phyloP scores from a whole-genome alignment of 1,140 invertebrate genomes.

The Holcopasites calliopsidis region DNA sequence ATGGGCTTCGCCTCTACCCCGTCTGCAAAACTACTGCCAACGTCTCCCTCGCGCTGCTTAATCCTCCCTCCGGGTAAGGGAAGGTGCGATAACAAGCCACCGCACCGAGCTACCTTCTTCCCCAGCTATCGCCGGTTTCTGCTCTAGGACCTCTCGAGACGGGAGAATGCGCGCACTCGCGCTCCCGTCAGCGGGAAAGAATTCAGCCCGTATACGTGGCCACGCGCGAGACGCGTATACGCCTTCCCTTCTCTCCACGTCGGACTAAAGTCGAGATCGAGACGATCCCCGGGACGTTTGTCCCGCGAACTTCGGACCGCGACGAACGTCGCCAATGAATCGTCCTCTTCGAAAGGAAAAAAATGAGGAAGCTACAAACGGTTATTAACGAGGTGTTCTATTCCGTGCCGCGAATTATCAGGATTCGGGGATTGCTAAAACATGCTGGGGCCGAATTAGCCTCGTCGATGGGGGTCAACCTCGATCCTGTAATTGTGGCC shows the following conservation, averaged over 20 bases:
- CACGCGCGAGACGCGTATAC: background rate
- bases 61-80: constrained; percentile 40
- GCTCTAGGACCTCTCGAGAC: constrained; percentile 69
- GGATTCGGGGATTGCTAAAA: constrained; percentile 31
- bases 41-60: constrained; percentile 34
- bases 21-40: constrained; percentile 23
- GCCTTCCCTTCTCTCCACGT: background rate
- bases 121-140: constrained; percentile 62
- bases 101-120: constrained; percentile 56
- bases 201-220: constrained; percentile 45
- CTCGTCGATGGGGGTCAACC: constrained; percentile 44
- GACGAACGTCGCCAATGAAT: constrained; percentile 8
- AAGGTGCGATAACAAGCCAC: constrained; percentile 71
- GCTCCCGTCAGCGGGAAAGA: constrained; percentile 39
- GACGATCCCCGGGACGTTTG: constrained; percentile 12
- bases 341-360: background rate
- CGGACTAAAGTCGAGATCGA: constrained; percentile 15
- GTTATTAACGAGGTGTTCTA: constrained; percentile 2
- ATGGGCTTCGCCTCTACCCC: constrained; percentile 30
- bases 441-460: constrained; percentile 19
- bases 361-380: background rate
- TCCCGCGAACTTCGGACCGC: constrained; percentile 21
- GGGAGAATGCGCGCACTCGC: constrained; percentile 51
- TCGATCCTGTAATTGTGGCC: constrained; percentile 37
- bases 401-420: background rate